Evolutionary conservation across 2,113 vertebrate species (phyloP).

Genomic region (Gymnocephalus cernua): DNA sequence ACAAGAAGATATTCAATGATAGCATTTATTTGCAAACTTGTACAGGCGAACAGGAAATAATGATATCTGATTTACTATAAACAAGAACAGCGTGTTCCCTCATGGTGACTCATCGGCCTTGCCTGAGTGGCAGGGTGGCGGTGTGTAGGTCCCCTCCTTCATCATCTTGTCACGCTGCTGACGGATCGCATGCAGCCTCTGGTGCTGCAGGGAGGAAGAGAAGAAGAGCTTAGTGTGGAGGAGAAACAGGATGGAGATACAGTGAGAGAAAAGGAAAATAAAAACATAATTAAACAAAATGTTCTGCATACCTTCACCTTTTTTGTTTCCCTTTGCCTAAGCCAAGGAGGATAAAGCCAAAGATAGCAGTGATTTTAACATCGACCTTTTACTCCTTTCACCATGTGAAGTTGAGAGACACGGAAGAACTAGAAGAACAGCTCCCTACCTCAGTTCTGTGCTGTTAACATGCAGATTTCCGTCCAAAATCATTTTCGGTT

Average conservation of each 20-base stretch:
- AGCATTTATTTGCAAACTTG: constrained; percentile 79
- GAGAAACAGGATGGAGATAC: background rate
- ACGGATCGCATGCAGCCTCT: constrained; percentile 81
- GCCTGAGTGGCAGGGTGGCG: constrained; percentile 83
- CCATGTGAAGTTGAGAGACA: background rate
- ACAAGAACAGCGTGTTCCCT: constrained; percentile 46
- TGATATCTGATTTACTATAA: constrained; percentile 63
- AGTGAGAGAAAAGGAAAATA: background rate
- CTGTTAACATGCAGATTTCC: background rate
- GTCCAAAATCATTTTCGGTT: background rate
- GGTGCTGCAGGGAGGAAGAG: constrained; percentile 72
- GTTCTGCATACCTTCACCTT: background rate
- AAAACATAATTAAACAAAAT: background rate
- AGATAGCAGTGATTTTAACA: background rate
- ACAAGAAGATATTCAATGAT: constrained; percentile 18
- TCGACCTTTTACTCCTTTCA: background rate
- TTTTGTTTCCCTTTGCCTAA: background rate
- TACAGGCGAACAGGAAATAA: constrained; percentile 57
- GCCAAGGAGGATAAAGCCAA: background rate
- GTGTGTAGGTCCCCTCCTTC: constrained; percentile 90
- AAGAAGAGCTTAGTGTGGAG: background rate
- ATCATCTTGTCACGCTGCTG: constrained; percentile 89
- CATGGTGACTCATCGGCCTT: constrained; percentile 9
- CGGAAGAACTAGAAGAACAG: background rate
- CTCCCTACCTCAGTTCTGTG: background rate